phyloP scores from a whole-genome alignment of 2,888 invertebrate genomes.

The Nephrotoma flavescens region DNA sequence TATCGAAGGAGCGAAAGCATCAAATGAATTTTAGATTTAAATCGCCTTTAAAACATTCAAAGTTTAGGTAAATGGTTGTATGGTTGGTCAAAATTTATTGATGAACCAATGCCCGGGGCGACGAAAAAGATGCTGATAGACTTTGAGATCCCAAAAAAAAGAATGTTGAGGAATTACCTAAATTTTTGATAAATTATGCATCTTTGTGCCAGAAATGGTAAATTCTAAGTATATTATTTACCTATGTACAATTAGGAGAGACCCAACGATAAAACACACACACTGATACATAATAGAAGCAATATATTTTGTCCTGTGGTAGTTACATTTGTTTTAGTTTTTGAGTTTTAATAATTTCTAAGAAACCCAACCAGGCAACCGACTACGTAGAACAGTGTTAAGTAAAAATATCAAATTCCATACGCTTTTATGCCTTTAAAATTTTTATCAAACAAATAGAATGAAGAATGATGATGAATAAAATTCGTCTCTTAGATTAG shows the following conservation, averaged over 20 bases:
- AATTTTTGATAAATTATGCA: not conserved
- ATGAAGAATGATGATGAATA: not conserved
- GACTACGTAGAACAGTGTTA: not conserved
- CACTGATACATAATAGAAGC: not conserved
- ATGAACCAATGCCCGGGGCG: not conserved
- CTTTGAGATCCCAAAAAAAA: no score
- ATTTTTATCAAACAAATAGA: not conserved
- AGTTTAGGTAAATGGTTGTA: not conserved
- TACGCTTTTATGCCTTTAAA: not conserved
- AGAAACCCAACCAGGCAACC: not conserved
- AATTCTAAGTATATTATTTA: not conserved
- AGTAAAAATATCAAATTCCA: not conserved
- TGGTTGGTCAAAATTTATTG: not conserved
- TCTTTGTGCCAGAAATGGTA: not conserved
- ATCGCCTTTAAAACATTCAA: not conserved
- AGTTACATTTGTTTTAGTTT: not conserved
- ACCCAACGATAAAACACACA: not conserved
- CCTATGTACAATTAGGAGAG: not conserved
- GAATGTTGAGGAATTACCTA: not conserved
- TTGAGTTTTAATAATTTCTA: not conserved
- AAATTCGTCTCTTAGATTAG: not conserved
- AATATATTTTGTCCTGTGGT: no score
- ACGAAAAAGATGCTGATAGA: no score
- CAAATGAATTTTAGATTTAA: not conserved
- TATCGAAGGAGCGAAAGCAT: not conserved